Conservation (phyloP, 2,113 vertebrate species). For the Ursus arctos region DNA sequence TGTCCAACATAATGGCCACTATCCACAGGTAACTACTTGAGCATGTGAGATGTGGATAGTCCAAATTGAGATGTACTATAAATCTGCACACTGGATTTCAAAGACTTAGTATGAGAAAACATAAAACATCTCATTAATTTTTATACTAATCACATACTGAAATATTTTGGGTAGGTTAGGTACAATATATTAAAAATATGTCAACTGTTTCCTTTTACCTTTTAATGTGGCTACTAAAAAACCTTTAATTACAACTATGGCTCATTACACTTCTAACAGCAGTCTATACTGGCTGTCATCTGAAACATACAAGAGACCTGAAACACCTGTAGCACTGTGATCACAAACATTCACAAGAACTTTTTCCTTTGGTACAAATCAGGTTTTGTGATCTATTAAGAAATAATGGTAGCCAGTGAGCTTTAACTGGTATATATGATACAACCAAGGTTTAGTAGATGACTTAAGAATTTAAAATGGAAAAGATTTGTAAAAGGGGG, state of each 20-base stretch:
- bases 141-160: background rate
- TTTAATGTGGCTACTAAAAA: background rate
- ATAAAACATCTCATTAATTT: background rate
- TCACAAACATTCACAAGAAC: background rate
- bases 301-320: background rate
- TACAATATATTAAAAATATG: background rate
- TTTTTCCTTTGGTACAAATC: background rate
- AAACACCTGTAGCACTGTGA: background rate
- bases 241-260: background rate
- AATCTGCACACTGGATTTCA: background rate
- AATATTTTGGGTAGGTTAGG: background rate
- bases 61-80: background rate
- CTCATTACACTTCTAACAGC: background rate
- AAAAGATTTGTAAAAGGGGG: fast-evolving
- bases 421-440: background rate
- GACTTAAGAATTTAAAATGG: background rate
- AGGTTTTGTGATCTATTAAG: background rate
- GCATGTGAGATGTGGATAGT: background rate
- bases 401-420: background rate
- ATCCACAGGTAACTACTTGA: background rate
- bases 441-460: background rate
- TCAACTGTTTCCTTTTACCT: background rate
- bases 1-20: background rate
- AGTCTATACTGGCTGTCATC: background rate
- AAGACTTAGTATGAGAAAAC: background rate